Evolutionary conservation across 2,888 invertebrate genomes (phyloP).

Genomic region (Catonia carolina): DNA sequence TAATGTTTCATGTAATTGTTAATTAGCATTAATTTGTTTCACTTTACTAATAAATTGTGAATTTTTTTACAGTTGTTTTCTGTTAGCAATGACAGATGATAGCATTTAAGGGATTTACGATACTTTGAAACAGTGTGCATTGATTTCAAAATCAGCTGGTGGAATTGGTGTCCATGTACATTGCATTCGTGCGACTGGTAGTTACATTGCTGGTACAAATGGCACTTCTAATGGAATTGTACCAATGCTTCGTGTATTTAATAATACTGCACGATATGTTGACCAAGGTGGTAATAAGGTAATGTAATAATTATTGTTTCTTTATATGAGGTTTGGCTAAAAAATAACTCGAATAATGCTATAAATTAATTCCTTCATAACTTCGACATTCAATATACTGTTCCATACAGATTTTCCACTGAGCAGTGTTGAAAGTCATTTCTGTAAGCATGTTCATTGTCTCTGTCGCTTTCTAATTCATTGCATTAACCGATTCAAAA

Average conservation of each 20-base stretch:
- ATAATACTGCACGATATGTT: constrained; percentile 92
- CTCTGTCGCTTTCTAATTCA: no score
- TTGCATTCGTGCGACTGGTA: constrained; percentile 86
- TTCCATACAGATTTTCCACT: no score
- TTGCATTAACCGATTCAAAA: no score
- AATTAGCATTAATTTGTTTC: no score
- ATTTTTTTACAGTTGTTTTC: constrained; percentile 66
- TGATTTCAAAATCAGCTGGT: constrained; percentile 95
- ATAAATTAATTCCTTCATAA: no score
- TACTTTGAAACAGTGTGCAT: constrained; percentile 84
- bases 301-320: constrained; percentile 11
- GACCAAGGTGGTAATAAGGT: constrained; percentile 95
- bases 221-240: constrained; percentile 92
- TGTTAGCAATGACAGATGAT: constrained; percentile 90
- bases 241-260: constrained; percentile 92
- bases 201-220: constrained; percentile 88
- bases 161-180: constrained; percentile 96
- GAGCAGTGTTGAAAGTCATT: no score
- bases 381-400: no score
- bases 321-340: no score
- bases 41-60: neutral
- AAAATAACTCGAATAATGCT: no score
- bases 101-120: constrained; percentile 93
- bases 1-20: constrained; percentile 1
- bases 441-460: no score